Evolutionary conservation across 2,113 vertebrate genomes (phyloP).

Genomic region (Catharus bicknelli): DNA sequence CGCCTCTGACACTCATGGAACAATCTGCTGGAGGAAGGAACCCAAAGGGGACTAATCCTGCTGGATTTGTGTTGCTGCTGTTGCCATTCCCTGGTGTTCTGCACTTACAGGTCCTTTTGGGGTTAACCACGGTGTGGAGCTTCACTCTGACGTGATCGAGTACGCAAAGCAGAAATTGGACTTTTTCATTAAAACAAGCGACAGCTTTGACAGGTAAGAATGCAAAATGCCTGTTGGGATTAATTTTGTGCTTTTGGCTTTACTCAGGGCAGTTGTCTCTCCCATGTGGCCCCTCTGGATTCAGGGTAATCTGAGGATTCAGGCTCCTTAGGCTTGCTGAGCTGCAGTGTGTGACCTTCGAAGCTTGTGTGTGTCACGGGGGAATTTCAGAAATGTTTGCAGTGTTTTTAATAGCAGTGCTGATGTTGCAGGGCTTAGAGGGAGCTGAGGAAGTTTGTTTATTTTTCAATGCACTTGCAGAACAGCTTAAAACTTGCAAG

Average conservation of each 20-base stretch:
- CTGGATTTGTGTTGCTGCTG: neutral
- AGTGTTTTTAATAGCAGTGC: neutral
- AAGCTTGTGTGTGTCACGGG: neutral
- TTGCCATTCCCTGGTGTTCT: neutral
- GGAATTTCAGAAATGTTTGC: neutral
- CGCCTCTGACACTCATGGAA: neutral
- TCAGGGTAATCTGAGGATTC: conserved; percentile 44
- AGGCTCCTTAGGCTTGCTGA: conserved; percentile 40
- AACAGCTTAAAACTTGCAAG: neutral
- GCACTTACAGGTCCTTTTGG: conserved; percentile 87
- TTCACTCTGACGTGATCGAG: conserved; percentile 92
- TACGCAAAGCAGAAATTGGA: conserved; percentile 95
- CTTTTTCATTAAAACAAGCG: conserved; percentile 92
- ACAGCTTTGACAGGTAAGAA: conserved; percentile 95
- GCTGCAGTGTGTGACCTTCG: conserved; percentile 24
- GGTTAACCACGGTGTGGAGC: conserved; percentile 93
- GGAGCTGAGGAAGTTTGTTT: neutral
- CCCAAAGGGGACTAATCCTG: neutral
- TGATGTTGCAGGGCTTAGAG: neutral
- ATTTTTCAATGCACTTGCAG: neutral
- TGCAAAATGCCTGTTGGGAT: neutral
- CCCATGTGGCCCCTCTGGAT: neutral
- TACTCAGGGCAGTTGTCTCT: neutral
- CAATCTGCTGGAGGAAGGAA: neutral
- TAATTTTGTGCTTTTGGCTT: neutral